Conservation (phyloP, 2,797 vertebrate genomes). For the Aythya fuligula region DNA sequence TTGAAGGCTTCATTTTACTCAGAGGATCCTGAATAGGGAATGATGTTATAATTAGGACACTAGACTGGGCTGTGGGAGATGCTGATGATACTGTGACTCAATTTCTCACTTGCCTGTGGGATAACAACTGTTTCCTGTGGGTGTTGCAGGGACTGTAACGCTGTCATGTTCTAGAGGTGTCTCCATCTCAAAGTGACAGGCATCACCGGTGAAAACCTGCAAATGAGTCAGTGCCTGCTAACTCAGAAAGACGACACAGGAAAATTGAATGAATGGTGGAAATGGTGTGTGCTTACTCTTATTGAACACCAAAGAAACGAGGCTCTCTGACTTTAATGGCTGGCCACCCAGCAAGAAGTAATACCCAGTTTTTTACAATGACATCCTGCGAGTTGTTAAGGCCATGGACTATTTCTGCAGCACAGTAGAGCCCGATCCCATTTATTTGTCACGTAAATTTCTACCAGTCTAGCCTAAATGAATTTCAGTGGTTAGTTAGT, state of each 20-base stretch:
- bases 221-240: not conserved
- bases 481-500: not conserved
- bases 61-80: conserved; percentile 16
- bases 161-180: conserved; percentile 39
- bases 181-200: conserved; percentile 20
- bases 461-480: not conserved
- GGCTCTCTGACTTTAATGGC: not conserved
- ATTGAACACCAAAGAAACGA: not conserved
- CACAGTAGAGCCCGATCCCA: not conserved
- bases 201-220: not conserved
- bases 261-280: conserved; percentile 1
- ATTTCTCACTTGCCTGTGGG: conserved; percentile 56
- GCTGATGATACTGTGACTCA: conserved; percentile 47
- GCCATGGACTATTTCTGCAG: not conserved
- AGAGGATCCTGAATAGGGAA: not conserved
- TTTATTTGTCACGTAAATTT: not conserved
- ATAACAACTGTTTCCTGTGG: conserved; percentile 58
- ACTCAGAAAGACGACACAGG: not conserved
- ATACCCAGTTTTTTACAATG: not conserved
- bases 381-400: not conserved
- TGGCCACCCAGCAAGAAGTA: not conserved
- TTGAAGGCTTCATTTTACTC: not conserved
- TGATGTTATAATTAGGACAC: conserved; percentile 42
- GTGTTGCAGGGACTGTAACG: conserved; percentile 23
- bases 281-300: not conserved